A percentile compares a stretch with the other conserved stretches of the same genome.
Conservation (phyloP, 2,888 invertebrate genomes). For the Hedychridium roseum region DNA sequence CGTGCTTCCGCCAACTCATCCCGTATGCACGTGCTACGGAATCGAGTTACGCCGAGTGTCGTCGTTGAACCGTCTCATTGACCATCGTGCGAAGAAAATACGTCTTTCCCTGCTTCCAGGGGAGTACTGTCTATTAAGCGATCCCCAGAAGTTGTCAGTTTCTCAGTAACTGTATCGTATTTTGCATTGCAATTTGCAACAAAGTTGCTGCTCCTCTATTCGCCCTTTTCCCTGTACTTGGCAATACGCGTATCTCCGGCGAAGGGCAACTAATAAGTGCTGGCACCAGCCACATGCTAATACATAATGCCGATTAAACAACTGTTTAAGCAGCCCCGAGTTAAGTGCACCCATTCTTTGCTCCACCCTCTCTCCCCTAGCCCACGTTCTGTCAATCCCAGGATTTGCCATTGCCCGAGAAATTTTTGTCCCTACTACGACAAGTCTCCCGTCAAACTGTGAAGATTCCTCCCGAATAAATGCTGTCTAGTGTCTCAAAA, state of each 20-base stretch:
- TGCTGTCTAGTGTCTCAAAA: too few species aligned
- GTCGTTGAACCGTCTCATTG: too few species aligned
- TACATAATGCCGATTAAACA: slow-evolving; percentile 62
- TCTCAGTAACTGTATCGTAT: neutral
- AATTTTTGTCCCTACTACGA: slow-evolving; percentile 35
- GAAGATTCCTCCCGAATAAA: neutral
- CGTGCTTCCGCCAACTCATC: too few species aligned
- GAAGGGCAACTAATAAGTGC: slow-evolving; percentile 54
- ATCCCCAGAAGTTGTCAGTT: too few species aligned
- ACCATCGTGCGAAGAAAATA: too few species aligned
- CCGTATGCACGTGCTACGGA: too few species aligned
- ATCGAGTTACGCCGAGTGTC: too few species aligned
- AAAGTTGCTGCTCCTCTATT: neutral
- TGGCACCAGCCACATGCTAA: slow-evolving; percentile 63
- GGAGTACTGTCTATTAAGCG: too few species aligned
- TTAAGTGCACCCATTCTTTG: slow-evolving; percentile 58
- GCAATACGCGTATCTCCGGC: neutral
- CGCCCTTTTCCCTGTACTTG: neutral
- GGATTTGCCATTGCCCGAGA: slow-evolving; percentile 19
- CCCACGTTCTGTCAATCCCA: neutral
- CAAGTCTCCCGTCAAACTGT: neutral
- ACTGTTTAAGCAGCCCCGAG: slow-evolving; percentile 61
- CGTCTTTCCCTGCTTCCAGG: too few species aligned
- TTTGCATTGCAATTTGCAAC: neutral
- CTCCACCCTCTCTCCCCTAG: slow-evolving; percentile 23